Conservation (phyloP, 1,140 invertebrate species). For the Sitobion miscanthi region DNA sequence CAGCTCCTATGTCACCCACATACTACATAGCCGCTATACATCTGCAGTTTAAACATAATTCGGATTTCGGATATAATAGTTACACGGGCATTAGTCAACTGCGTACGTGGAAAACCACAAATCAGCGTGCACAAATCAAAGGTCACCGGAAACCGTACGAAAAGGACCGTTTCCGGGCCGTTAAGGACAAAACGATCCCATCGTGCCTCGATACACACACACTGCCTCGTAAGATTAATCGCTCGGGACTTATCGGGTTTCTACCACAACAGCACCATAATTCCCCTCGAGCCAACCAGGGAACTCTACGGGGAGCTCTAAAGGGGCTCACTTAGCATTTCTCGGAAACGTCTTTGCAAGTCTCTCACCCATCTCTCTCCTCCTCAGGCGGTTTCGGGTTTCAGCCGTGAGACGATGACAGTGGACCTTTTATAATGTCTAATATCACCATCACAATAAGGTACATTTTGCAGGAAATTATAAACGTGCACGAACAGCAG, state of each 20-base stretch:
- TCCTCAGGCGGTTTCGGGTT: background rate
- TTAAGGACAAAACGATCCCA: slow-evolving; percentile 50
- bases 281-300: background rate
- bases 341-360: background rate
- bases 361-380: background rate
- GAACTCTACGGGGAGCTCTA: background rate
- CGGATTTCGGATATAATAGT: slow-evolving; percentile 37
- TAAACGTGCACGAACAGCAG: background rate
- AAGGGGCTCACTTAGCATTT: slow-evolving; percentile 24
- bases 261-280: slow-evolving; percentile 24
- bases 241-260: slow-evolving; percentile 45
- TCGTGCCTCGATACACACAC: slow-evolving; percentile 27
- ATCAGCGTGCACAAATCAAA: slow-evolving; percentile 41
- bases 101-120: slow-evolving; percentile 47
- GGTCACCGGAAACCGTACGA: slow-evolving; percentile 24
- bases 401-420: background rate
- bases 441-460: background rate
- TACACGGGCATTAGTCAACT: slow-evolving; percentile 46
- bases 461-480: background rate
- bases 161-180: slow-evolving; percentile 42
- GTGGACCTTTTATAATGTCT: background rate
- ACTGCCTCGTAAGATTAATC: slow-evolving; percentile 28
- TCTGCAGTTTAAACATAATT: slow-evolving; percentile 35
- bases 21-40: background rate
- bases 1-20: background rate